Conservation (phyloP, 2,113 vertebrate genomes). For the Hippocampus zosterae region DNA sequence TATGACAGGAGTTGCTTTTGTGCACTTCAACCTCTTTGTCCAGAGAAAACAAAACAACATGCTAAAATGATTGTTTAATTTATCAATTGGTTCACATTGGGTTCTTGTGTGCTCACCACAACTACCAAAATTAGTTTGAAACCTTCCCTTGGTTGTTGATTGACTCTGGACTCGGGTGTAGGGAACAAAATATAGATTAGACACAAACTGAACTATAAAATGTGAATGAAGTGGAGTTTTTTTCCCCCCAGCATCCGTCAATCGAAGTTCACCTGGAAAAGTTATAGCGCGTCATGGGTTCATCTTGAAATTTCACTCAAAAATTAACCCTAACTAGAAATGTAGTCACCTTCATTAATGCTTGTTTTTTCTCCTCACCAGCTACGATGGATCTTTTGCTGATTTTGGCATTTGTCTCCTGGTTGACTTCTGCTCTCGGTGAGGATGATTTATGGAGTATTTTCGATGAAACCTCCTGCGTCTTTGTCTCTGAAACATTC, state of each 20-base stretch:
- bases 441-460: slow-evolving; percentile 31
- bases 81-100: neutral
- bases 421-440: slow-evolving; percentile 68
- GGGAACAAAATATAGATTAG: no score
- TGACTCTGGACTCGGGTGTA: neutral
- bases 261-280: no score
- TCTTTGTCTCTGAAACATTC: slow-evolving; percentile 4
- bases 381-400: slow-evolving; percentile 67
- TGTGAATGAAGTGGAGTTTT: no score
- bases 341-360: neutral
- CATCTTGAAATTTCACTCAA: no score
- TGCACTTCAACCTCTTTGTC: no score
- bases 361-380: slow-evolving; percentile 21
- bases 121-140: neutral
- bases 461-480: neutral
- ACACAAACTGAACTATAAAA: no score
- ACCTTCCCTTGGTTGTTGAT: neutral
- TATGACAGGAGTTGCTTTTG: no score
- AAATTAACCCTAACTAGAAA: neutral
- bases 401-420: slow-evolving; percentile 57
- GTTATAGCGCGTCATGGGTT: no score
- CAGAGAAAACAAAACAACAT: neutral
- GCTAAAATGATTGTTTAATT: neutral
- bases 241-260: no score
- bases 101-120: neutral